Evolutionary conservation across 2,888 invertebrate genomes (phyloP), one percentile per base, ranked within the genome.

Genomic region (Cantharis flavilabris): DNA sequence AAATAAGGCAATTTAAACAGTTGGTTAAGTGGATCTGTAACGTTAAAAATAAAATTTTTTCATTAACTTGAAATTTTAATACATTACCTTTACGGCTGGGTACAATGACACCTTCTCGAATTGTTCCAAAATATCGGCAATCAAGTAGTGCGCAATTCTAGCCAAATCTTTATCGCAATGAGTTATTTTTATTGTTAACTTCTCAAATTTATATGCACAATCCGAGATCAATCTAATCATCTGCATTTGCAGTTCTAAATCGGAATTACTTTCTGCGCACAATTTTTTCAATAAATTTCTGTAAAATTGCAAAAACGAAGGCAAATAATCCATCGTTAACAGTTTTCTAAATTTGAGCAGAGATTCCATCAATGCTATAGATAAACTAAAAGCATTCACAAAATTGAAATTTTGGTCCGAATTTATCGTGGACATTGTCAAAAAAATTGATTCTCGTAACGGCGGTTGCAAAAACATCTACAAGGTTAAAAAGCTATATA

Each of bases 1-100:
- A 86, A 67, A 90, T 83, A 71, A 90, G 85, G 81, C 85, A 86
- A 82, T 89, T 88, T 20, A 90, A 81, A 76, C 89, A 89, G 80
- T 89, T 90, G 80, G 89, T 86, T 70, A 89, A 83, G 83, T 89
- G 88, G 28, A 87, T 83, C 89, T 89, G 82, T 70, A 88, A 87
- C 69, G 67, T 72, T 28, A 62, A 16, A 20, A n/a, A 62, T 26
- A 2, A 16, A 67, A 18, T 26, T 62, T 49, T 72, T 13, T n/a
- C n/a, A 67, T 18, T 20, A 62, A 9, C 5, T 10, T 62, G 9
- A 18, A 67, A 26, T 20, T 70, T 67, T 23, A 23, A 67, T 3
- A 33, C 80, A 84, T 83, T 86, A 90, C 90, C 86, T 90, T 90
- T 20, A 90, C 86, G 79, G 85, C 85, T 3, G 89, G 86, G 83